Evolutionary conservation across 2,113 vertebrate species (phyloP), one percentile per base, ranked within the genome.

Genomic region (Takifugu bimaculatus): DNA sequence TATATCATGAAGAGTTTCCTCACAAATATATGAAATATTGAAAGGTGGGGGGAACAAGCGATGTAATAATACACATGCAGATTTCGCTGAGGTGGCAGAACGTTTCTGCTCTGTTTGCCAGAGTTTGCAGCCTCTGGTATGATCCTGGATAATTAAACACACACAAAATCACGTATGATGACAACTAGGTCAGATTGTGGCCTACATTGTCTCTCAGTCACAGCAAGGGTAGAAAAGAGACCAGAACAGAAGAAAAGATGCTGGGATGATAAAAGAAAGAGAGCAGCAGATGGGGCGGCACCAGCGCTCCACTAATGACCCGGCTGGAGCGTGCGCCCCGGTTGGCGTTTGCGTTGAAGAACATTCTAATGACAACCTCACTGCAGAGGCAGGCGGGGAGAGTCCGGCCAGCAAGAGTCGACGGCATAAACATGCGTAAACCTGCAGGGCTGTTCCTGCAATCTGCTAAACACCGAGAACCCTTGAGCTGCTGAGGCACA

Each of bases 101-200:
- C 64, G 29, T 67, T 81, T 77, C 64, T 75, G 67, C 80, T 79
- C 77, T 54, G 74, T 50, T 78, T 84, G 68, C 65, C 74, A 58
- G 66, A 70, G 63, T 80, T 75, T 87, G 75, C 54, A 80, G 79
- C 75, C 82, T 60, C 70, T 75, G 60, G 79, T 78, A 81, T 52
- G 65, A 64, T 32, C 2, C 65, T 76, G 60, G 85, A 59, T 82
- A 88, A 87, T 87, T 87, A 87, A 85, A 83, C 66, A 76, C 64
- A 74, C 51, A 45, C 26, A 58, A 49, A 57, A 32, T 70, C 14
- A 15, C 63, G 78, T 64, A 63, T 63, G 54, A 70, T 79, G 71
- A 82, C 87, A 89, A 87, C 74, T 89, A 77, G 87, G 88, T 89
- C 88, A 89, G 82, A 83, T 74, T 54, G 56, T 80, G 86, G 61